Conservation (phyloP, 2,797 vertebrate genomes). For the Sarcoramphus papa region DNA sequence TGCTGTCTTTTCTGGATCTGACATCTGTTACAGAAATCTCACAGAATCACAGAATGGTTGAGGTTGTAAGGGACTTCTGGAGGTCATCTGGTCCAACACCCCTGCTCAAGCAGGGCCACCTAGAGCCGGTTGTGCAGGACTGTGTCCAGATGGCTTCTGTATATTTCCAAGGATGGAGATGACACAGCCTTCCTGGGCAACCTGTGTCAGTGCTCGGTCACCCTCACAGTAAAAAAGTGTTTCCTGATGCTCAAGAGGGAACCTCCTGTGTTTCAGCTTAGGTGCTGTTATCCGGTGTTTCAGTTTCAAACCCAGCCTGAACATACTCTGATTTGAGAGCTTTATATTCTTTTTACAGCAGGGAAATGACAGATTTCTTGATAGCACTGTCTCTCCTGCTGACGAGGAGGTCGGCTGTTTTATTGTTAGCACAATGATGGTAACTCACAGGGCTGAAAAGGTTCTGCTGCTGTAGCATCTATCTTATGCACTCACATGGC, state of each 20-base stretch:
- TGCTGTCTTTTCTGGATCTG: background rate
- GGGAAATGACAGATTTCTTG: background rate
- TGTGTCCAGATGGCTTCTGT: background rate
- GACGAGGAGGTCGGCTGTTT: background rate
- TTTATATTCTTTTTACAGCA: background rate
- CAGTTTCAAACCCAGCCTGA: background rate
- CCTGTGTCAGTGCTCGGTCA: background rate
- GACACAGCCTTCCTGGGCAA: background rate
- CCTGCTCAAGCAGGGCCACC: background rate
- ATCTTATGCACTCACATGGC: background rate
- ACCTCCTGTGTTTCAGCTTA: background rate
- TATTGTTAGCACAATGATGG: background rate
- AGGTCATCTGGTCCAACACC: background rate
- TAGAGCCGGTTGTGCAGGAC: background rate
- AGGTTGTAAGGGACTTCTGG: background rate
- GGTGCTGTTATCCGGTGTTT: background rate
- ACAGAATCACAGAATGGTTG: background rate
- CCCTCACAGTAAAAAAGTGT: background rate
- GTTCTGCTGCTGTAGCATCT: background rate
- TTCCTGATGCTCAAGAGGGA: background rate
- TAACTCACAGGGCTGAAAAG: background rate
- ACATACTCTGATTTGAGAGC: background rate
- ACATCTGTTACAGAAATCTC: background rate
- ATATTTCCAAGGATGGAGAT: background rate
- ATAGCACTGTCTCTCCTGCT: background rate